These are phyloP conservation scores for Thermophis baileyi DNA, from an alignment of 2,113 vertebrate genomes.

Conservation along the genomic window DNA sequence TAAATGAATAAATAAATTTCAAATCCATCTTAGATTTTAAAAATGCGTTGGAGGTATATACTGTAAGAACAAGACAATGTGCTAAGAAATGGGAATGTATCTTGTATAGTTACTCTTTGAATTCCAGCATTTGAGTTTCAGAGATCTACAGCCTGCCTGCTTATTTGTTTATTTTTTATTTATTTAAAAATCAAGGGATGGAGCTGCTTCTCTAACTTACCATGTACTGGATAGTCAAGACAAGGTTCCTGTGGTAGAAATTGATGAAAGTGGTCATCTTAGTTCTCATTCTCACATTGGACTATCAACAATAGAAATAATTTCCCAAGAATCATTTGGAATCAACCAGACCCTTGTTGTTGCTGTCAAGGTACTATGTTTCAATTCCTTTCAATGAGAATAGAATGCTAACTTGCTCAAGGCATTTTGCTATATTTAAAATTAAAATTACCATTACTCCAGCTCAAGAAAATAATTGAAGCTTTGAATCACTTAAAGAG, in stretches of 20 bases:
- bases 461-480: not conserved
- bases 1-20: not conserved
- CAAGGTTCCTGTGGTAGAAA: constrained; percentile 73
- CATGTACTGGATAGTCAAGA: constrained; percentile 77
- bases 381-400: not conserved
- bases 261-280: constrained; percentile 84
- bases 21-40: not conserved
- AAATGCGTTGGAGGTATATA: not conserved
- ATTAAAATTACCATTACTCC: rapidly evolving
- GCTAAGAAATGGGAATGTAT: not conserved
- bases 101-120: not conserved
- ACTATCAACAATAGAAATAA: constrained; percentile 79
- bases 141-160: not conserved
- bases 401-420: not conserved
- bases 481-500: not conserved
- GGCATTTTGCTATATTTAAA: not conserved
- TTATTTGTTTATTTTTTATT: constrained; percentile 15
- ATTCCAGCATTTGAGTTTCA: not conserved
- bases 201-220: constrained; percentile 78
- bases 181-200: constrained; percentile 71
- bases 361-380: constrained; percentile 69
- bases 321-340: constrained; percentile 81
- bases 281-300: constrained; percentile 80
- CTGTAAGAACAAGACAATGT: rapidly evolving
- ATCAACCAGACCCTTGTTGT: constrained; percentile 71